phyloP scores from a whole-genome alignment of 2,888 invertebrate species.

The Heliothis peltigera region DNA sequence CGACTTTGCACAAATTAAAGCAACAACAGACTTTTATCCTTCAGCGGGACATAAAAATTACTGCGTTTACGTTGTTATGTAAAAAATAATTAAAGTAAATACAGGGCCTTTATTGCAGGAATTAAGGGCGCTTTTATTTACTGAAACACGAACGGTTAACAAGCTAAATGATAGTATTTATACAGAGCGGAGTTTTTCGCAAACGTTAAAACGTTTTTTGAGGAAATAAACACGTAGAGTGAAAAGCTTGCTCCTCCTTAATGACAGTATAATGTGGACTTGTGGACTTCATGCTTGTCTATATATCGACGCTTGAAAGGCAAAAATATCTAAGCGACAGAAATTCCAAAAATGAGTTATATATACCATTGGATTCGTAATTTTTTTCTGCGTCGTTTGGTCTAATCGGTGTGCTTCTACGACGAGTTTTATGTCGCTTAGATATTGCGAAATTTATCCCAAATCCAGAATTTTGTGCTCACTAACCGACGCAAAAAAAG shows the following conservation, averaged over 20 bases:
- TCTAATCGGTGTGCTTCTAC: too few species aligned
- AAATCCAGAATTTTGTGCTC: too few species aligned
- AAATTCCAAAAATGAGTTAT: too few species aligned
- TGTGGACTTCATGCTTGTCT: conserved; percentile 25
- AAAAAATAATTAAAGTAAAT: conserved; percentile 65
- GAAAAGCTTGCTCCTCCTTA: conserved; percentile 46
- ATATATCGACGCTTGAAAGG: too few species aligned
- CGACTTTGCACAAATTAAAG: conserved; percentile 42
- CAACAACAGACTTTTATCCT: conserved; percentile 28
- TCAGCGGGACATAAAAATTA: conserved; percentile 50
- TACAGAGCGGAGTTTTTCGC: conserved; percentile 32
- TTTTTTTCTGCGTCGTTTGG: too few species aligned
- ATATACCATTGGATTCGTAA: too few species aligned
- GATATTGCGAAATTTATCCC: too few species aligned
- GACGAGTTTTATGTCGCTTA: too few species aligned
- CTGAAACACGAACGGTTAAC: conserved; percentile 55
- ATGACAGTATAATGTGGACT: conserved; percentile 42
- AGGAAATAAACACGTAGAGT: conserved; percentile 34
- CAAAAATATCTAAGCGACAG: too few species aligned
- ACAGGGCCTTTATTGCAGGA: conserved; percentile 52
- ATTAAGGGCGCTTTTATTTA: conserved; percentile 60
- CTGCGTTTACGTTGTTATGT: conserved; percentile 51
- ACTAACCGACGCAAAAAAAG: too few species aligned
- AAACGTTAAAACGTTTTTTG: conserved; percentile 57
- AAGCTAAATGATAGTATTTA: conserved; percentile 60